Conservation (phyloP, 2,113 vertebrate species). For the Peucedramus taeniatus region DNA sequence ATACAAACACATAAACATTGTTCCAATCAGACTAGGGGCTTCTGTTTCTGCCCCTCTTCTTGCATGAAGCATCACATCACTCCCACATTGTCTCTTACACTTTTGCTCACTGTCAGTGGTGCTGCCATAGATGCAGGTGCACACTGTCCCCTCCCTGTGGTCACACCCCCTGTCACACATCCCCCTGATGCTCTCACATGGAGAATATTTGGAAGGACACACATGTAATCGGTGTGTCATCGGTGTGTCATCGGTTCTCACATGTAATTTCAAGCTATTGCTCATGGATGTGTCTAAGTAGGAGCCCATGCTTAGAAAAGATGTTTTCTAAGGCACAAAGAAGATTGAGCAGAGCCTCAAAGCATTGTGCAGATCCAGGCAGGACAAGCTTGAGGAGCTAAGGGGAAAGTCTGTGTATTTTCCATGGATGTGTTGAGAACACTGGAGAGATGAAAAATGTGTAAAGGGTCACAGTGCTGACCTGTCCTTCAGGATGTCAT, state of each 20-base stretch:
- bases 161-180: fast-evolving
- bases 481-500: conserved; percentile 31
- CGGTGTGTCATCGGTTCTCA: background rate
- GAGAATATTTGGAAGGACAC: background rate
- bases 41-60: background rate
- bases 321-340: background rate
- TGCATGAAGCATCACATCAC: background rate
- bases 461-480: conserved; percentile 22
- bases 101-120: background rate
- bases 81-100: fast-evolving
- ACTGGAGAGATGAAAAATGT: conserved; percentile 33
- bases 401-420: background rate
- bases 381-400: background rate
- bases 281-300: background rate
- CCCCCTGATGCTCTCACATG: fast-evolving
- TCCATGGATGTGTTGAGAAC: background rate
- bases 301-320: background rate
- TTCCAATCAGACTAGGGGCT: background rate
- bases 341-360: background rate
- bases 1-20: background rate
- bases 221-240: too few species aligned
- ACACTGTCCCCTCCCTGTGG: fast-evolving
- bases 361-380: background rate
- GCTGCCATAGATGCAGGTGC: background rate
- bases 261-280: background rate